Evolutionary conservation across 2,888 invertebrate genomes (phyloP).

Genomic region (Torymus aiolomorphi): DNA sequence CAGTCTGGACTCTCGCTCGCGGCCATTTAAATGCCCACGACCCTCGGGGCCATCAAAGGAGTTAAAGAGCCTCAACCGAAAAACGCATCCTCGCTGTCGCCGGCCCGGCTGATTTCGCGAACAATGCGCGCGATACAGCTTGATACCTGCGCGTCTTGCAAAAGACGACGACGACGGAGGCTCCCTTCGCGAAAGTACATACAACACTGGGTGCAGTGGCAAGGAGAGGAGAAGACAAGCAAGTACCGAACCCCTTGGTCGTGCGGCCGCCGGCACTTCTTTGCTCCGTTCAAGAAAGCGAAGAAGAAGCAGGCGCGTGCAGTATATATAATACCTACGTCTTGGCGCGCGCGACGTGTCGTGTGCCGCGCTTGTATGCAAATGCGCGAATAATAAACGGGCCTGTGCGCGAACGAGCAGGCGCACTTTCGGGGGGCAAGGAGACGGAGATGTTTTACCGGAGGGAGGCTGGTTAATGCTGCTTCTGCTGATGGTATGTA

Average conservation of each 20-base stretch:
- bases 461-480: conserved; percentile 21
- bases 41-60: background rate
- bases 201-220: too few relatives aligned
- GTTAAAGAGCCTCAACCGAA: conserved; percentile 33
- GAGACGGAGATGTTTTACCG: background rate
- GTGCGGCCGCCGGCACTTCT: too few relatives aligned
- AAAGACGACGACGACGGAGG: background rate
- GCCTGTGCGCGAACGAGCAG: conserved; percentile 28
- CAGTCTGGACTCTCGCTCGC: too few relatives aligned
- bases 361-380: conserved; percentile 55
- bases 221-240: too few relatives aligned
- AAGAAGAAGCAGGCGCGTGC: too few relatives aligned
- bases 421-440: background rate
- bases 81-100: background rate
- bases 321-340: background rate
- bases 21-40: background rate
- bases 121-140: background rate
- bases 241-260: too few relatives aligned
- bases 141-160: conserved; percentile 9
- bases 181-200: background rate
- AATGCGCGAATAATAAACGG: conserved; percentile 57
- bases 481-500: background rate
- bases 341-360: conserved; percentile 19
- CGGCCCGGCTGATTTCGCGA: conserved; percentile 12
- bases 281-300: too few relatives aligned